Percentiles rank a stretch among this genome's conserved stretches.
Evolutionary conservation across 2,113 vertebrate species (phyloP).

Genomic region (Plestiodon gilberti): DNA sequence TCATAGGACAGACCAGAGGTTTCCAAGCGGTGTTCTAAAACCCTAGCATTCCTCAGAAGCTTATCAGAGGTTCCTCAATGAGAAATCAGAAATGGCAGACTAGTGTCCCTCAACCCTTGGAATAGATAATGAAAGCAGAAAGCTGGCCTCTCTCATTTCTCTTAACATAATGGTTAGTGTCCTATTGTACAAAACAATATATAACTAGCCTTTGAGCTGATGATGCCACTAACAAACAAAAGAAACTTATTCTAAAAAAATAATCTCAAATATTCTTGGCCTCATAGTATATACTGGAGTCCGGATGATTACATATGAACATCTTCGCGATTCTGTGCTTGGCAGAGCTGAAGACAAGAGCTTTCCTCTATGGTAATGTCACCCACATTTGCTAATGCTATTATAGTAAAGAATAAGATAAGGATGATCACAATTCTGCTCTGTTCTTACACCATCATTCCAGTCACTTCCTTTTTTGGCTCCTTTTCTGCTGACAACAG

Average conservation of each 20-base stretch:
- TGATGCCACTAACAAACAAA: background rate
- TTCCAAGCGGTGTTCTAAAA: background rate
- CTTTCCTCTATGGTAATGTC: conserved; percentile 85
- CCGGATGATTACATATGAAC: conserved; percentile 85
- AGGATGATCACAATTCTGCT: too few relatives aligned
- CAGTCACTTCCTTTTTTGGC: too few relatives aligned
- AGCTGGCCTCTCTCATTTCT: background rate
- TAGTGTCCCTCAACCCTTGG: background rate
- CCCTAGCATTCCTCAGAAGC: too few relatives aligned
- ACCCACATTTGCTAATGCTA: background rate
- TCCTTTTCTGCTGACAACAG: too few relatives aligned
- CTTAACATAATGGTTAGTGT: background rate
- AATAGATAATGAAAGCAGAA: background rate
- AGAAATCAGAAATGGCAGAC: too few relatives aligned
- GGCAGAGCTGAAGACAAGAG: conserved; percentile 75
- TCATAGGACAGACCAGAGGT: background rate
- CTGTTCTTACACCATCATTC: too few relatives aligned
- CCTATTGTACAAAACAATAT: background rate
- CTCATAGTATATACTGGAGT: conserved; percentile 84
- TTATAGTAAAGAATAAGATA: background rate
- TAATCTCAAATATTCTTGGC: conserved; percentile 33
- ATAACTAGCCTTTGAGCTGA: background rate
- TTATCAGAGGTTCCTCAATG: too few relatives aligned
- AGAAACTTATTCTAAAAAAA: background rate
- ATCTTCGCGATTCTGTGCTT: conserved; percentile 82